Evolutionary conservation across 2,888 invertebrate genomes (phyloP), one percentile per base, ranked within the genome.

Genomic region (Pammene aurita): DNA sequence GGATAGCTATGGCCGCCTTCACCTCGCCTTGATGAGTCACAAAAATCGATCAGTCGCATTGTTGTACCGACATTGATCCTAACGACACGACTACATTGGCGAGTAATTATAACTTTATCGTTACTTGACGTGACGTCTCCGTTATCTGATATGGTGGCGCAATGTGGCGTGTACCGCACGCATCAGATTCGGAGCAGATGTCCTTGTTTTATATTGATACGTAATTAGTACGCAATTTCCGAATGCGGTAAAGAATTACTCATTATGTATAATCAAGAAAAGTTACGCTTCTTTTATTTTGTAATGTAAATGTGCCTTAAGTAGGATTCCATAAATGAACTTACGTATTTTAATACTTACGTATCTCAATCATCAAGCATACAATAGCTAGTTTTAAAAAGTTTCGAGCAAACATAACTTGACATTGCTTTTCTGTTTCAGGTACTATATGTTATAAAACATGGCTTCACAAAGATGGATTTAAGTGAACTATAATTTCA

Each of bases 81-180:
- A 87, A 85, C 80, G 78, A 79, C 82, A 76, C 71, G 75, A 74
- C 67, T 84, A 82, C 83, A 85, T 81, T 80, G 79, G 83, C 80
- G 50, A 52, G 62, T 90, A 90, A 90, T 90, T 88, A 87, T 81
- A 80, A 81, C 75, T 83, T 84, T 80, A 81, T 74, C 72, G 78
- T 81, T 82, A 79, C 80, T 76, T 75, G 80, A 83, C 78, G 63
- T 75, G 76, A 78, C 73, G 74, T 71, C 66, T 70, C 68, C 77
- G 80, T 85, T 90, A 90, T 92, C 90, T 86, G 89, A 90, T 90
- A 84, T 72, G 69, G 78, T 91, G 88, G 86, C 86, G 86, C 86
- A 89, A 90, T 80, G 44, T 41, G 10, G 18, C 80, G 75, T 76
- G 81, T 76, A 76, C 74, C 80, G 82, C 84, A 85, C 83, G 85